Percentiles rank a stretch among this genome's conserved stretches.
phyloP scores from a whole-genome alignment of 2,797 vertebrate species.

The Mormyrops attenuatus region DNA sequence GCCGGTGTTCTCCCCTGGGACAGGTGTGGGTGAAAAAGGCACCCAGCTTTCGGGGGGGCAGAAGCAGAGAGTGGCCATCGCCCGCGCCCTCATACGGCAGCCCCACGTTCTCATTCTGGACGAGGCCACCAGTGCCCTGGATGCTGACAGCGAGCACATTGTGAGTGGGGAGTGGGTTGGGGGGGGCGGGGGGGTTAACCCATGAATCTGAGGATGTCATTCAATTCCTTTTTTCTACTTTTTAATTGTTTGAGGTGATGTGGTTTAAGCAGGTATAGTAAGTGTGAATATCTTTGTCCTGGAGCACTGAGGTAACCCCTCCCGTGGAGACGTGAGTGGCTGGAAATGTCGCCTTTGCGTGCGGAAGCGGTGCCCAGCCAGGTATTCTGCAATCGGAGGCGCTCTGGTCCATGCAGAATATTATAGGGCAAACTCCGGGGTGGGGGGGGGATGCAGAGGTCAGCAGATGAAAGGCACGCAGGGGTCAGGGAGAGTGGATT shows the following conservation, averaged over 20 bases:
- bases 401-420: neutral
- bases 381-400: neutral
- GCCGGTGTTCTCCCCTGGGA: neutral
- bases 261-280: neutral
- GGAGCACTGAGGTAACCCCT: neutral
- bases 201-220: neutral
- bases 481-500: neutral
- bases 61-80: slow-evolving; percentile 92
- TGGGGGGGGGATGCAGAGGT: neutral
- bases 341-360: neutral
- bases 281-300: neutral
- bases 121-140: slow-evolving; percentile 89
- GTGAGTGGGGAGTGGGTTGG: slow-evolving; percentile 54
- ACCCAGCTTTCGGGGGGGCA: slow-evolving; percentile 90
- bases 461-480: neutral
- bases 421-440: neutral
- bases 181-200: neutral
- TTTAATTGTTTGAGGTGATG: neutral
- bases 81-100: slow-evolving; percentile 80
- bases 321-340: neutral
- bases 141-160: slow-evolving; percentile 86
- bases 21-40: slow-evolving; percentile 88
- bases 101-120: slow-evolving; percentile 86
- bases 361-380: neutral
- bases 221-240: neutral